phyloP scores from a whole-genome alignment of 2,797 vertebrate genomes.

The Anguilla anguilla region DNA sequence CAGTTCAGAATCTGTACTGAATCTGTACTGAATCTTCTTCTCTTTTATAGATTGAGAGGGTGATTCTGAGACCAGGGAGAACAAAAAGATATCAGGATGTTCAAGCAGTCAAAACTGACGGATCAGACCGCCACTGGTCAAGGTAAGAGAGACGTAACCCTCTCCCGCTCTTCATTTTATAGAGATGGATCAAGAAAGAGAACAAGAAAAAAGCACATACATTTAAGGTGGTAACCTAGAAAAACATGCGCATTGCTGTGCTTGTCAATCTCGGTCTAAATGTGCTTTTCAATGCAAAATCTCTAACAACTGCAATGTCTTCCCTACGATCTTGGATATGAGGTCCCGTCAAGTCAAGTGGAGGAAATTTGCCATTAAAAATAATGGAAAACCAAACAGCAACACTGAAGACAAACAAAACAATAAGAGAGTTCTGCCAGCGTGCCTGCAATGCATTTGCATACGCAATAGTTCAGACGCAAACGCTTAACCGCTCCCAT shows the following conservation, averaged over 20 bases:
- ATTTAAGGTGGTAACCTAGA: background rate
- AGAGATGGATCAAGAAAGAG: background rate
- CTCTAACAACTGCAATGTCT: background rate
- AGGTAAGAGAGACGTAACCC: conserved; percentile 53
- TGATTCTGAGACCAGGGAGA: background rate
- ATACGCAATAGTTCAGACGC: background rate
- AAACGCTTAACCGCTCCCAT: background rate
- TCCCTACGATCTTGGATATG: background rate
- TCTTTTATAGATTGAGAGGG: background rate
- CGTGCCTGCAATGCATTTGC: background rate
- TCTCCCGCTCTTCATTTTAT: background rate
- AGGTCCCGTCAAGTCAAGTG: background rate
- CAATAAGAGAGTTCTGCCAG: background rate
- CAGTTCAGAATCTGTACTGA: background rate
- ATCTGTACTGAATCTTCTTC: background rate
- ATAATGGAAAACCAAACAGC: background rate
- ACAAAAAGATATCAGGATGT: conserved; percentile 59
- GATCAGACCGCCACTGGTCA: conserved; percentile 72
- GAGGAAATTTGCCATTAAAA: background rate
- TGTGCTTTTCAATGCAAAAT: background rate
- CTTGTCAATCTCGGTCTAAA: background rate
- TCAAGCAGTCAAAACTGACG: conserved; percentile 68
- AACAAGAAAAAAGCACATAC: background rate
- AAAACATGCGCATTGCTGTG: background rate
- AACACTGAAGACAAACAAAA: conserved; percentile 2